phyloP scores from a whole-genome alignment of 2,888 invertebrate genomes.

The Alloscopus bannaensis region DNA sequence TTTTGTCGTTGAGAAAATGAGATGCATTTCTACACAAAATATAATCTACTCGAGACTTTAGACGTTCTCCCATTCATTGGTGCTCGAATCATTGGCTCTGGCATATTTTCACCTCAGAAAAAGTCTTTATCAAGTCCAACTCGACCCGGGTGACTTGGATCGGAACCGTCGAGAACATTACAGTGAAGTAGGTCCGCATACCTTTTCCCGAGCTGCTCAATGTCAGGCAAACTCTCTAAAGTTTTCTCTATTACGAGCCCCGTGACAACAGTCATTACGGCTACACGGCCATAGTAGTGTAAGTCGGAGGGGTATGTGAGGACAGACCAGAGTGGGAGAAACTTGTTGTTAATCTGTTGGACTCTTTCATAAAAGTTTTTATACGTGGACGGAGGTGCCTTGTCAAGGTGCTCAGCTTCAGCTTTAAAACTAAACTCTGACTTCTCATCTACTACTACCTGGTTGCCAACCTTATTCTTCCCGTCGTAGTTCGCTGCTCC shows the following conservation, averaged over 20 bases:
- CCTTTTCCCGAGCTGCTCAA: slow-evolving; percentile 47
- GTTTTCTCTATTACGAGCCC: slow-evolving; percentile 62
- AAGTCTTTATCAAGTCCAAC: slow-evolving; percentile 63
- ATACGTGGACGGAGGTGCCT: slow-evolving; percentile 20
- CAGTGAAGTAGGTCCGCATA: slow-evolving; percentile 42
- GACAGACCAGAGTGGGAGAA: slow-evolving; percentile 54
- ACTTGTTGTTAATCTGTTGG: slow-evolving; percentile 53
- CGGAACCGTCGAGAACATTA: slow-evolving; percentile 60
- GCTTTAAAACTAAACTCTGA: slow-evolving; percentile 4
- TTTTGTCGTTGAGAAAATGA: background rate
- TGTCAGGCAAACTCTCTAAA: slow-evolving; percentile 57
- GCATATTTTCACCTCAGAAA: slow-evolving; percentile 32
- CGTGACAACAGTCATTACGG: slow-evolving; percentile 67
- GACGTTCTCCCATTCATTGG: background rate
- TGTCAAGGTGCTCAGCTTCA: slow-evolving; percentile 15
- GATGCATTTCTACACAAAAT: slow-evolving; percentile 3
- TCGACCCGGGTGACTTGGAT: slow-evolving; percentile 60
- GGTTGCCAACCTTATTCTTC: no score
- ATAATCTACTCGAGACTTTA: slow-evolving; percentile 5
- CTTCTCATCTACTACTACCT: no score
- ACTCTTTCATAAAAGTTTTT: slow-evolving; percentile 50
- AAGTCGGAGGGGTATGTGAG: slow-evolving; percentile 67
- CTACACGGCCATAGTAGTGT: slow-evolving; percentile 62
- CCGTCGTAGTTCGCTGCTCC: slow-evolving; percentile 6
- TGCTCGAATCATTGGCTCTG: no score